A percentile compares a stretch with the other conserved stretches of the same genome.
Conservation (phyloP, 2,113 vertebrate species). For the Struthio camelus region DNA sequence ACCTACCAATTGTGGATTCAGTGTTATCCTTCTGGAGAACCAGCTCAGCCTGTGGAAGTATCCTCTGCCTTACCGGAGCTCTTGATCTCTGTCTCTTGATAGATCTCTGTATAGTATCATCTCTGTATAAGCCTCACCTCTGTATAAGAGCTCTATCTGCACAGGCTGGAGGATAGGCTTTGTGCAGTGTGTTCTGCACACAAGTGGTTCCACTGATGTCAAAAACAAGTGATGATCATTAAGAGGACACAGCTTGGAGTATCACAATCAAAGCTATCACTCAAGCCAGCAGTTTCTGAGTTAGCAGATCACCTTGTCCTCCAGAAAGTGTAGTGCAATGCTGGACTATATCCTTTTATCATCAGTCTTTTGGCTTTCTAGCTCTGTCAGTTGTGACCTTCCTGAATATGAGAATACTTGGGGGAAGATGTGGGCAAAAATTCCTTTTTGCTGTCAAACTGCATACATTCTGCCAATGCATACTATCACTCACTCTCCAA, state of each 20-base stretch:
- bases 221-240: background rate
- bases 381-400: slow-evolving; percentile 35
- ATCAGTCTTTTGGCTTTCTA: background rate
- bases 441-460: slow-evolving; percentile 51
- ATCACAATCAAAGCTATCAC: background rate
- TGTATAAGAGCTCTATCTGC: background rate
- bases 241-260: background rate
- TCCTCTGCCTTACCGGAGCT: background rate
- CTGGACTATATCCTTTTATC: background rate
- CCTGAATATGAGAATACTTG: slow-evolving; percentile 27
- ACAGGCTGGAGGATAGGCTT: background rate
- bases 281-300: background rate
- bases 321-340: background rate
- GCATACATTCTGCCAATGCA: background rate
- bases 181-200: background rate
- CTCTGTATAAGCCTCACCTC: background rate
- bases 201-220: background rate
- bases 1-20: background rate
- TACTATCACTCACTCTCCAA: slow-evolving; percentile 40
- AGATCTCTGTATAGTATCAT: background rate
- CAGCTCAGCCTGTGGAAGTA: background rate
- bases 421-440: slow-evolving; percentile 4
- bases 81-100: background rate
- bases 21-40: background rate
- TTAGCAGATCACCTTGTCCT: background rate